phyloP scores from a whole-genome alignment of 2,113 vertebrate species.

The Thinocorus orbignyianus region DNA sequence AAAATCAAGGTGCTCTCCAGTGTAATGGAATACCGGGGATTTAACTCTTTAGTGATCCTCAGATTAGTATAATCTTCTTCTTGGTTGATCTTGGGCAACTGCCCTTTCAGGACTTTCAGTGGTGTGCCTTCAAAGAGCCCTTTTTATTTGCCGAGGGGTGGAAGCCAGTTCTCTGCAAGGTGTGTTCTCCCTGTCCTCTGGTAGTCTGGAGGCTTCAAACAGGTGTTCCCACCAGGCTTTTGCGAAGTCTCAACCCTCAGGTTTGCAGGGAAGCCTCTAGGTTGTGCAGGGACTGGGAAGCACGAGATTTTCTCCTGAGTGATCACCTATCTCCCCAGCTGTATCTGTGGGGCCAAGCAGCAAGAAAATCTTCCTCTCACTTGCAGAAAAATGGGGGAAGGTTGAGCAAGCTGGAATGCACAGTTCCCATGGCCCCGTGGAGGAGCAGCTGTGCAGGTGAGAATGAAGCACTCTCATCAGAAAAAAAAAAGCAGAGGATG shows the following conservation, averaged over 20 bases:
- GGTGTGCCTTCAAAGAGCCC: not conserved
- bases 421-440: accelerated
- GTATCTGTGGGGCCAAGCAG: not conserved
- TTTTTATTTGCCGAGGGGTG: not conserved
- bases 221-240: not conserved
- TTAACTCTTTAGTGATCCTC: constrained; percentile 17
- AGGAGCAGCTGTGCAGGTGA: not conserved
- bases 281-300: not conserved
- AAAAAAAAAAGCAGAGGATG: not conserved
- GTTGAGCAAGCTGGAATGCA: accelerated
- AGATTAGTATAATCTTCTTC: constrained; percentile 10
- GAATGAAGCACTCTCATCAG: not conserved
- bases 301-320: not conserved
- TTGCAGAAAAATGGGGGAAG: not conserved
- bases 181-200: not conserved
- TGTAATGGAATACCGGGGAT: constrained; percentile 6
- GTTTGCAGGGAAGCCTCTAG: not conserved
- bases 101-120: not conserved
- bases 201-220: not conserved
- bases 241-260: not conserved
- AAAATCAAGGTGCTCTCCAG: constrained; percentile 2
- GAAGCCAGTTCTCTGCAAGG: not conserved
- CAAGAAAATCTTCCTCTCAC: not conserved
- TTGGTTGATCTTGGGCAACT: not conserved
- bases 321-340: not conserved